phyloP scores from a whole-genome alignment of 2,113 vertebrate species.

The Dasyprocta punctata region DNA sequence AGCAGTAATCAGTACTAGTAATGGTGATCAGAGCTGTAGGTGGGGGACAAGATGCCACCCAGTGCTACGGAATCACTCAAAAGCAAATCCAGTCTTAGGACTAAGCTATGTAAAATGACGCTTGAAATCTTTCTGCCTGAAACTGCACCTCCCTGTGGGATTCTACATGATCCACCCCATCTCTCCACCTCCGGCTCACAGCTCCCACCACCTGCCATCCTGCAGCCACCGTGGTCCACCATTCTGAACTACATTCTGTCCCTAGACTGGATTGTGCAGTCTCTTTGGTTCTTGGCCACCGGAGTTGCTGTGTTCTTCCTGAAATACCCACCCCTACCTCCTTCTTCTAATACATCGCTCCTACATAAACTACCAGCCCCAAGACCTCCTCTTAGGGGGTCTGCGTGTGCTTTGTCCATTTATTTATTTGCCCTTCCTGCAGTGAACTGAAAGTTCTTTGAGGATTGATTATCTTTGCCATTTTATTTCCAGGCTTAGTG shows the following conservation, averaged over 20 bases:
- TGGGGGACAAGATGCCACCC: background rate
- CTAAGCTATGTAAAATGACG: background rate
- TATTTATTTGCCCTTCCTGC: background rate
- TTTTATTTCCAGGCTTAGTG: background rate
- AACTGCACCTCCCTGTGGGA: background rate
- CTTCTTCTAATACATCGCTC: background rate
- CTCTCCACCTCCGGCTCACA: background rate
- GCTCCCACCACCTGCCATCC: background rate
- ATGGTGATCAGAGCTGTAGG: background rate
- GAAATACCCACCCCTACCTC: background rate
- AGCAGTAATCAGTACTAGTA: background rate
- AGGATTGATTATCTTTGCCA: background rate
- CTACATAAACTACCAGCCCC: background rate
- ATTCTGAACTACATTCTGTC: background rate
- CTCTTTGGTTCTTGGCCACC: background rate
- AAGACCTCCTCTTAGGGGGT: background rate
- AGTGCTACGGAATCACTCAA: background rate
- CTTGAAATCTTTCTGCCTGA: background rate
- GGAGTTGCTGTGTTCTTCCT: background rate
- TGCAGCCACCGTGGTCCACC: background rate
- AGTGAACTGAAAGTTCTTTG: background rate
- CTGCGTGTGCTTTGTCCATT: background rate
- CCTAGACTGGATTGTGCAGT: background rate
- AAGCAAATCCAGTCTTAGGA: background rate
- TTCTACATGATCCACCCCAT: background rate